These are phyloP conservation scores for Tychaedon coryphoeus DNA, from an alignment of 2,113 vertebrate genomes.

Conservation along the genomic window DNA sequence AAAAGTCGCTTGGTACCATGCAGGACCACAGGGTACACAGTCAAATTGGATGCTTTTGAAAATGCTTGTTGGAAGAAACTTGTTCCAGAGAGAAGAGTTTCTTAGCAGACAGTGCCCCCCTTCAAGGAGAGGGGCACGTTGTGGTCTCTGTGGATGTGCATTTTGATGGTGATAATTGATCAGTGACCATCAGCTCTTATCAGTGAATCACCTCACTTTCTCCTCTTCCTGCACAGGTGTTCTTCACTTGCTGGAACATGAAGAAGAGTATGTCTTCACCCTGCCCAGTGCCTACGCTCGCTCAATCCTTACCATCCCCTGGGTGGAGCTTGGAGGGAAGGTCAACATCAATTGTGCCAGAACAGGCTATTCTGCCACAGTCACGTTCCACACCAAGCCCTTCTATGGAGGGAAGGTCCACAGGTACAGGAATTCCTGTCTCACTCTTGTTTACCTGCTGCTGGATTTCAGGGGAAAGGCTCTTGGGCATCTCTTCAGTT, in stretches of 20 bases:
- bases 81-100: background rate
- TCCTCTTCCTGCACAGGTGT: slow-evolving; percentile 62
- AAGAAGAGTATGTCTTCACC: slow-evolving; percentile 93
- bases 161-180: background rate
- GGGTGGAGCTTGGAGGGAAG: slow-evolving; percentile 96
- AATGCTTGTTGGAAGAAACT: background rate
- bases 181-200: background rate
- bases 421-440: slow-evolving; percentile 72
- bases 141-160: background rate
- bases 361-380: slow-evolving; percentile 87
- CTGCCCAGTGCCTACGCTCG: slow-evolving; percentile 94
- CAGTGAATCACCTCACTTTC: background rate
- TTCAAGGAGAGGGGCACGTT: rapidly evolving
- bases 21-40: background rate
- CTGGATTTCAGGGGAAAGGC: background rate
- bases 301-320: slow-evolving; percentile 94
- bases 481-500: rapidly evolving
- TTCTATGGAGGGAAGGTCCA: slow-evolving; percentile 96
- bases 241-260: slow-evolving; percentile 86
- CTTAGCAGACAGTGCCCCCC: background rate
- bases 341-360: slow-evolving; percentile 89
- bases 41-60: background rate
- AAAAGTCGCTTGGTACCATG: rapidly evolving
- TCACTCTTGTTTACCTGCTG: background rate
- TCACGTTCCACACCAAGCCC: slow-evolving; percentile 95